Evolutionary conservation across 2,888 invertebrate species (phyloP).

Genomic region (Psococerastis gibbosa): DNA sequence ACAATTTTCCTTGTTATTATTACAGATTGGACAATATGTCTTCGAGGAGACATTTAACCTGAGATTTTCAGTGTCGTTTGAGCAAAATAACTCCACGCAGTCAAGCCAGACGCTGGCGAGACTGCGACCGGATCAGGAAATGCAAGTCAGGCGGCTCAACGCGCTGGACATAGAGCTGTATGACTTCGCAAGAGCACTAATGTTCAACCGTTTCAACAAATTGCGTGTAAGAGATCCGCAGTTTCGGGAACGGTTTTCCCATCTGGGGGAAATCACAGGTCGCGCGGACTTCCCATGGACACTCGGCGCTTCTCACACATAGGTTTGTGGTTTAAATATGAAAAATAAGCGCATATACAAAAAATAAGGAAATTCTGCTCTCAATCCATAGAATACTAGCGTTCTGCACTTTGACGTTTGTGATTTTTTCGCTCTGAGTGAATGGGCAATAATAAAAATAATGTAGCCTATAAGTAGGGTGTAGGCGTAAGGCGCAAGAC

Average conservation of each 20-base stretch:
- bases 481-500: too few species aligned
- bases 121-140: slow-evolving; percentile 52
- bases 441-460: too few species aligned
- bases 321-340: too few species aligned
- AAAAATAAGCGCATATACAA: too few species aligned
- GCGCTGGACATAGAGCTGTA: slow-evolving; percentile 83
- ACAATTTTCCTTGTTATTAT: slow-evolving; percentile 15
- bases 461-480: too few species aligned
- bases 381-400: too few species aligned
- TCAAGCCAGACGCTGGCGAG: slow-evolving; percentile 65
- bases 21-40: slow-evolving; percentile 69
- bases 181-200: slow-evolving; percentile 73
- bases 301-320: slow-evolving; percentile 12
- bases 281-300: slow-evolving; percentile 73
- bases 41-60: slow-evolving; percentile 89
- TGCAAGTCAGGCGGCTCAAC: slow-evolving; percentile 61
- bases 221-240: slow-evolving; percentile 61
- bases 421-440: too few species aligned
- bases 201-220: slow-evolving; percentile 58
- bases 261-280: slow-evolving; percentile 60
- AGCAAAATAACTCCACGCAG: slow-evolving; percentile 81
- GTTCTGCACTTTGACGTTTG: too few species aligned
- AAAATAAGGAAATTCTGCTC: too few species aligned
- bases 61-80: slow-evolving; percentile 73
- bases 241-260: slow-evolving; percentile 65